Evolutionary conservation across 2,888 invertebrate species (phyloP).

Genomic region (Nebria salina): DNA sequence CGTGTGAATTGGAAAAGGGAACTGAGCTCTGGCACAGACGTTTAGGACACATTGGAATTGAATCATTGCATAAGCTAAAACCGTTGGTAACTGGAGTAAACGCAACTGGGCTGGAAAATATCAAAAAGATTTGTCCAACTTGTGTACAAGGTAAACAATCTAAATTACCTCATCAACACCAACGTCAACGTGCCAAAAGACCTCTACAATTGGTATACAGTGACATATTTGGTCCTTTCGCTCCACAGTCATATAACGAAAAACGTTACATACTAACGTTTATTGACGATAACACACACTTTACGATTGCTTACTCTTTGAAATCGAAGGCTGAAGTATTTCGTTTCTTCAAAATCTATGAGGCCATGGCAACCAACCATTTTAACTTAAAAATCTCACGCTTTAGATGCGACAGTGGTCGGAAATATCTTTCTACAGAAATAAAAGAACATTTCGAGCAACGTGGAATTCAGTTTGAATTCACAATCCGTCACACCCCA

Average conservation of each 20-base stretch:
- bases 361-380: constrained; percentile 51
- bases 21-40: too few species aligned
- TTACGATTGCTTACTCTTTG: constrained; percentile 43
- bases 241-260: constrained; percentile 49
- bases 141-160: constrained; percentile 51
- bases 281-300: too few species aligned
- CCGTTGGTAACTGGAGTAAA: too few species aligned
- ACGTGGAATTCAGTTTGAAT: constrained; percentile 49
- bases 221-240: constrained; percentile 52
- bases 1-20: too few species aligned
- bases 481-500: constrained; percentile 50
- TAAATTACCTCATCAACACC: constrained; percentile 45
- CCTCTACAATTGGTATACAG: constrained; percentile 51
- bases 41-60: too few species aligned
- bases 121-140: too few species aligned
- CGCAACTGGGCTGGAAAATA: too few species aligned
- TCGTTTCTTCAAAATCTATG: constrained; percentile 50
- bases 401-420: constrained; percentile 53
- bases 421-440: constrained; percentile 54
- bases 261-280: constrained; percentile 16
- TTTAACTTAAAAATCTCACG: constrained; percentile 50
- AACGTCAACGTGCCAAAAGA: constrained; percentile 47
- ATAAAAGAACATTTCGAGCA: constrained; percentile 42
- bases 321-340: constrained; percentile 51
- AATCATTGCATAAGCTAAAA: too few species aligned